Evolutionary conservation across 2,797 vertebrate genomes (phyloP).

Genomic region (Rallus crepitans): DNA sequence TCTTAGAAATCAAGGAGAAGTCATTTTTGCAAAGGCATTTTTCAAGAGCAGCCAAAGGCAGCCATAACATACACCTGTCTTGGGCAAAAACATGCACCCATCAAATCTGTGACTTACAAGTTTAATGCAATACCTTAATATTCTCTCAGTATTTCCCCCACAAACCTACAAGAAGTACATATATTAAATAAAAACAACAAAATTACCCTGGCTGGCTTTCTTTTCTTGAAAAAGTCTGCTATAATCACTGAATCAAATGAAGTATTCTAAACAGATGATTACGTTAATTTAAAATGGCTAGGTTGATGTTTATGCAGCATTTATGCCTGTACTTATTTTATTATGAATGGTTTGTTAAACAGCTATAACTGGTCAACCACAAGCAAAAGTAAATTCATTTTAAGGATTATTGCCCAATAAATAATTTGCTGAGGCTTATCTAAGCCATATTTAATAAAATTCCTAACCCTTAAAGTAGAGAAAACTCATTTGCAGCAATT

Average conservation of each 20-base stretch:
- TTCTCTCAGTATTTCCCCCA: not conserved
- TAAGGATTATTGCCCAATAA: constrained; percentile 64
- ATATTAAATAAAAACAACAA: not conserved
- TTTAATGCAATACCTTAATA: not conserved
- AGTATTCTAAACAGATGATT: constrained; percentile 34
- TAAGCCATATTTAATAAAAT: constrained; percentile 29
- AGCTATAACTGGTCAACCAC: constrained; percentile 45
- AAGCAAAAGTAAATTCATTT: constrained; percentile 39
- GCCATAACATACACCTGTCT: not conserved
- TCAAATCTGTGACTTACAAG: not conserved
- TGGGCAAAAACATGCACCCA: not conserved
- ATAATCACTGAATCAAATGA: constrained; percentile 32
- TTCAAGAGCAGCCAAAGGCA: not conserved
- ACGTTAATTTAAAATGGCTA: constrained; percentile 20
- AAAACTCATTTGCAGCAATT: constrained; percentile 34
- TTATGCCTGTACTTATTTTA: constrained; percentile 55
- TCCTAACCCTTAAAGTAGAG: not conserved
- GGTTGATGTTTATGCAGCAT: constrained; percentile 33
- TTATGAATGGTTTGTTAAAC: constrained; percentile 60
- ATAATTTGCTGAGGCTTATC: constrained; percentile 45
- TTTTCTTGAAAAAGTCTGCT: not conserved
- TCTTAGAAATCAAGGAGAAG: not conserved
- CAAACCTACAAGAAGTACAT: not conserved
- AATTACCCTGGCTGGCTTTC: not conserved
- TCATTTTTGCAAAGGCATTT: not conserved